Evolutionary conservation across 2,888 invertebrate species (phyloP), one percentile per base, ranked within the genome.

Genomic region (Phytoseiulus persimilis): DNA sequence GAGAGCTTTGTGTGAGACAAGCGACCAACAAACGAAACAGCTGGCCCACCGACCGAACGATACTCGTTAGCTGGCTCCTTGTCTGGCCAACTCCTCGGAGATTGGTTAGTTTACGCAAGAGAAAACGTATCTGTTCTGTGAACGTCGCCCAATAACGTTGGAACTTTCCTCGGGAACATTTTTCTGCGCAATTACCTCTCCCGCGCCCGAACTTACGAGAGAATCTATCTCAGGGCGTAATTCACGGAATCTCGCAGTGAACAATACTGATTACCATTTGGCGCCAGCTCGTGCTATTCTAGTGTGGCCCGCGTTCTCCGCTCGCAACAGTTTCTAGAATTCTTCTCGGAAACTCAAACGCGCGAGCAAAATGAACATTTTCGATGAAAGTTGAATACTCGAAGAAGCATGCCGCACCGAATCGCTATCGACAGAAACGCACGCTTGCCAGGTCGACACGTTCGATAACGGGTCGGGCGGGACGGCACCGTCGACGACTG

Each of bases 1-100:
- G 14, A 28, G 28, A 18, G 23, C 14, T 65, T 14, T 65, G 23
- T 6, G 11, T 28, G 18, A 65, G 9, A 90, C 90, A 39, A 83
- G 46, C 87, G 32, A 18, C 83, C n/a, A 83, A 90, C 32, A 32
- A 83, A 83, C 32, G 32, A 83, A 83, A 90, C 90, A 45, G 83
- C 89, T 89, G 32, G 89, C 83, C 83, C 90, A 89, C 65, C 83
- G 84, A 90, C 89, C 89, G 90, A 90, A 3, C 18, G 23, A 65
- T 14, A 2, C 2, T 65, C 65, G 65, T 39, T 39, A 39, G 39
- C 9, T 39, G 39, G 39, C 39, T 39, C 39, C 39, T 9, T 39
- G 39, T 3, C 5, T 39, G 39, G 39, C 39, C 39, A 9, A 39
- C 39, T 18, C 9, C 23, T 23, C 65, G 65, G 65, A 2, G 65